phyloP scores from a whole-genome alignment of 92 coral and sea anemone genomes.

The Diadumene lineata region DNA sequence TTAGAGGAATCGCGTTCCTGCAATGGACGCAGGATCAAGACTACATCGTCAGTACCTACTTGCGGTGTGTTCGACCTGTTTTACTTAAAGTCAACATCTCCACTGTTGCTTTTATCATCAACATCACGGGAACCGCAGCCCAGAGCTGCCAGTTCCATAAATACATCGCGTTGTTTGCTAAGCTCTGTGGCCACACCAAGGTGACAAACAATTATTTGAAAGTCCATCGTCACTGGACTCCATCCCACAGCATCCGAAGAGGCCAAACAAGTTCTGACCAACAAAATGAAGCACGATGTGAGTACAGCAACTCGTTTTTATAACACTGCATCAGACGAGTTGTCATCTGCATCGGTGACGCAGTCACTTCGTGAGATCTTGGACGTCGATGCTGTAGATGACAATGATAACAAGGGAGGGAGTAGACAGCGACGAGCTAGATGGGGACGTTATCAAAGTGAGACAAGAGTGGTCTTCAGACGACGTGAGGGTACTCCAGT shows the following conservation, averaged over 20 bases:
- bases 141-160: not conserved
- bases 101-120: not conserved
- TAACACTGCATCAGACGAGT: too few species aligned
- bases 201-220: not conserved
- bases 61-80: not conserved
- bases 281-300: not conserved
- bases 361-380: not conserved
- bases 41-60: not conserved
- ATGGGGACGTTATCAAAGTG: not conserved
- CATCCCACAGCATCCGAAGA: not conserved
- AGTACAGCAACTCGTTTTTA: not conserved
- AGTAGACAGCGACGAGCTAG: not conserved
- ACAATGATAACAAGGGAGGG: too few species aligned
- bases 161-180: not conserved
- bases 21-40: not conserved
- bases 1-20: not conserved
- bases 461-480: not conserved
- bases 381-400: too few species aligned
- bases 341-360: too few species aligned
- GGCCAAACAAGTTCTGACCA: not conserved
- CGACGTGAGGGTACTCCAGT: not conserved
- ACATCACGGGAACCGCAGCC: not conserved
- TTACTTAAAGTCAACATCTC: not conserved
- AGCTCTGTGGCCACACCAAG: not conserved
- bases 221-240: not conserved